Conservation (phyloP, 2,797 vertebrate genomes). For the Tamandua tetradactyla region DNA sequence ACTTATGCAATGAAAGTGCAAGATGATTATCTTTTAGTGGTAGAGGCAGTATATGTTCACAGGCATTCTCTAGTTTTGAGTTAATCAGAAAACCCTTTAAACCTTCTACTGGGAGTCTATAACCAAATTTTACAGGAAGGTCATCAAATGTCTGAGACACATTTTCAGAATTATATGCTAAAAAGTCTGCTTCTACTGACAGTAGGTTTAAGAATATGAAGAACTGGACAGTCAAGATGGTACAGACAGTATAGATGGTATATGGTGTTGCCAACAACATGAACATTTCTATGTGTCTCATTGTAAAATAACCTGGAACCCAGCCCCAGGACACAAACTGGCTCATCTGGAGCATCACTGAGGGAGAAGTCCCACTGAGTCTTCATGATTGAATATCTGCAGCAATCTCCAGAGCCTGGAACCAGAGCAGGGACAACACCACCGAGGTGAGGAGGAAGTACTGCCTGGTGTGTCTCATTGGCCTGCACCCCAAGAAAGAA, state of each 20-base stretch:
- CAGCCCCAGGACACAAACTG: too few species aligned
- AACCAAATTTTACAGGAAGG: slow-evolving; percentile 96
- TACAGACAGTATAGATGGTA: too few species aligned
- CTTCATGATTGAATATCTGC: too few species aligned
- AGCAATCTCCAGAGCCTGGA: too few species aligned
- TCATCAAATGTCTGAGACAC: slow-evolving; percentile 95
- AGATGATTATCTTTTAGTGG: slow-evolving; percentile 91
- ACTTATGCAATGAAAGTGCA: slow-evolving; percentile 95
- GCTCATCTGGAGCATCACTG: too few species aligned
- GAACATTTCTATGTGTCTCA: slow-evolving; percentile 95
- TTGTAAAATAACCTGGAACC: slow-evolving; percentile 75
- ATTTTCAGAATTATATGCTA: slow-evolving; percentile 96
- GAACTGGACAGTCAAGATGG: slow-evolving; percentile 94
- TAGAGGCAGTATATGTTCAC: slow-evolving; percentile 93
- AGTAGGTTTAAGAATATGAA: slow-evolving; percentile 95
- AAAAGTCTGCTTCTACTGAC: slow-evolving; percentile 94
- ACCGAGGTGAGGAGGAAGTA: too few species aligned
- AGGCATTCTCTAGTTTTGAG: slow-evolving; percentile 97
- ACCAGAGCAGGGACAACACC: too few species aligned
- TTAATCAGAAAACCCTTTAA: slow-evolving; percentile 97
- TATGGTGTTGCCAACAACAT: slow-evolving; percentile 96
- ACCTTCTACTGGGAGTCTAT: slow-evolving; percentile 94
- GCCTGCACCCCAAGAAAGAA: too few species aligned
- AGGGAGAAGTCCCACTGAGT: too few species aligned
- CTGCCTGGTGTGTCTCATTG: too few species aligned